Evolutionary conservation across 2,113 vertebrate species (phyloP).

Genomic region (Brachypteracias leptosomus): DNA sequence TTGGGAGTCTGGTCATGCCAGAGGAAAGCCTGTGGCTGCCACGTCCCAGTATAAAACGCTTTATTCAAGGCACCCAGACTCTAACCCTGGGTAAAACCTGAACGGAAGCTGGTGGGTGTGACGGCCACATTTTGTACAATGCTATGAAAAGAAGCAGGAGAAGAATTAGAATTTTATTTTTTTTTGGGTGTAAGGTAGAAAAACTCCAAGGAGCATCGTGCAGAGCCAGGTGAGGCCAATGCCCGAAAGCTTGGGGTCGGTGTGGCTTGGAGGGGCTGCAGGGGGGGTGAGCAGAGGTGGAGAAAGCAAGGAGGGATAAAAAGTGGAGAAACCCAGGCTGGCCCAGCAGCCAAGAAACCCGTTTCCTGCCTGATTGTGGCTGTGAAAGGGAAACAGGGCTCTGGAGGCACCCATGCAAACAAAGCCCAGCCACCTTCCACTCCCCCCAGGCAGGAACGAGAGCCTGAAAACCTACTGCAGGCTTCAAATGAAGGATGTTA

Average conservation of each 20-base stretch:
- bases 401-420: neutral
- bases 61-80: neutral
- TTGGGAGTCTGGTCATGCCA: slow-evolving; percentile 59
- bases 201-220: neutral
- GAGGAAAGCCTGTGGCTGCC: slow-evolving; percentile 34
- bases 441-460: neutral
- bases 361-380: slow-evolving; percentile 5
- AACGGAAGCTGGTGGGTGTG: slow-evolving; percentile 31
- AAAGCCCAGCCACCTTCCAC: neutral
- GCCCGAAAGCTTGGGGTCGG: neutral
- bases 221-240: neutral
- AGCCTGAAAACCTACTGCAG: neutral
- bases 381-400: neutral
- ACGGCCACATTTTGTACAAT: neutral
- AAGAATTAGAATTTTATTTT: neutral
- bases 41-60: neutral
- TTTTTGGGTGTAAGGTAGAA: neutral
- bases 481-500: neutral
- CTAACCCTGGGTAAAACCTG: neutral
- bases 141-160: neutral
- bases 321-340: neutral
- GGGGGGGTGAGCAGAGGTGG: neutral
- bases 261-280: neutral
- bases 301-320: neutral
- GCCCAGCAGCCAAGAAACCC: neutral